These are phyloP conservation scores for Drosophila erecta DNA, from an alignment of 1,140 invertebrate species.

Conservation along the genomic window DNA sequence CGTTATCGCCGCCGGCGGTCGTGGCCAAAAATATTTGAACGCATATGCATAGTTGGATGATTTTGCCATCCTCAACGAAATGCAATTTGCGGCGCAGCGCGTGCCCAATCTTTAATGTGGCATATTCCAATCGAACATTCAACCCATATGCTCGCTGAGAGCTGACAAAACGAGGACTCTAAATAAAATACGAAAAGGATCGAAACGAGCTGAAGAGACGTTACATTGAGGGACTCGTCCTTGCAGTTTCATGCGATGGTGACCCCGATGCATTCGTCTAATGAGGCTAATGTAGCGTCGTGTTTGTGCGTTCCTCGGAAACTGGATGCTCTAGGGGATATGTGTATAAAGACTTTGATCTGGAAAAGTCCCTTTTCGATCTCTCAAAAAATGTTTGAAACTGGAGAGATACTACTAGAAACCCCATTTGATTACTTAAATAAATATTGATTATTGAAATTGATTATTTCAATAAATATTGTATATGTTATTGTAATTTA, in stretches of 20 bases:
- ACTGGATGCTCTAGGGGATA: not conserved
- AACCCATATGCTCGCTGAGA: slow-evolving; percentile 24
- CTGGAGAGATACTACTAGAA: no score
- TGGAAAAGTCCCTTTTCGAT: no score
- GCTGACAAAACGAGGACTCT: slow-evolving; percentile 26
- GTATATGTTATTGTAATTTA: no score
- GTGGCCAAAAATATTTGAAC: slow-evolving; percentile 24
- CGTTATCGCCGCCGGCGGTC: slow-evolving; percentile 22
- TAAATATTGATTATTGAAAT: no score
- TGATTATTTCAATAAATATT: no score
- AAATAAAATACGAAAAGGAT: slow-evolving; percentile 12
- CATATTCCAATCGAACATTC: slow-evolving; percentile 63
- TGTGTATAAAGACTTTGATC: not conserved
- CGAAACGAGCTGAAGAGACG: slow-evolving; percentile 17
- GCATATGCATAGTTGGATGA: slow-evolving; percentile 28
- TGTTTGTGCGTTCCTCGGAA: slow-evolving; percentile 33
- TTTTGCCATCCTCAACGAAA: slow-evolving; percentile 40
- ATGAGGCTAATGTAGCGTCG: slow-evolving; percentile 61
- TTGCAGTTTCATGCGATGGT: slow-evolving; percentile 35
- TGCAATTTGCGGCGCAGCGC: slow-evolving; percentile 59
- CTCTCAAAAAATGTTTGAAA: no score
- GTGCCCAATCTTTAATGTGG: slow-evolving; percentile 71
- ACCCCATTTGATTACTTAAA: no score
- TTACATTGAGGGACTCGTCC: slow-evolving; percentile 32
- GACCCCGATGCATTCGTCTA: slow-evolving; percentile 49